Conservation (phyloP, 1,140 invertebrate species). For the Homalodisca vitripennis region DNA sequence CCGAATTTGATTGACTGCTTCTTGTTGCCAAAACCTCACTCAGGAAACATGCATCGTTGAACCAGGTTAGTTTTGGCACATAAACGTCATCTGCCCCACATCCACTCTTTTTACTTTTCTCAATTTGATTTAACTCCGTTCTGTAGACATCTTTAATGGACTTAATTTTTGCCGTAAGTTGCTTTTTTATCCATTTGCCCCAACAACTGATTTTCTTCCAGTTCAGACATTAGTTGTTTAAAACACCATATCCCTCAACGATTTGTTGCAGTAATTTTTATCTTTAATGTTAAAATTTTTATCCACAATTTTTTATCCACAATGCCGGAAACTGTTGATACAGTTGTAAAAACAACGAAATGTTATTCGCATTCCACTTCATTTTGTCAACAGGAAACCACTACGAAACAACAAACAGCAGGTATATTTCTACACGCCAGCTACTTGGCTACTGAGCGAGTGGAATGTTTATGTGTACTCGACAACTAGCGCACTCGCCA, state of each 20-base stretch:
- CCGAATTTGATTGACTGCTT: conserved; percentile 8
- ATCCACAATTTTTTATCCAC: not conserved
- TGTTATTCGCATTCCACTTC: not conserved
- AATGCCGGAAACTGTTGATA: not conserved
- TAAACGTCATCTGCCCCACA: not conserved
- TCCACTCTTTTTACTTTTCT: conserved; percentile 5
- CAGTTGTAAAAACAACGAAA: not conserved
- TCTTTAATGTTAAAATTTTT: no score
- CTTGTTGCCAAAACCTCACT: conserved; percentile 1
- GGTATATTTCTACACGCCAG: conserved; percentile 12
- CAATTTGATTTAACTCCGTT: not conserved
- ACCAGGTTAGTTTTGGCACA: not conserved
- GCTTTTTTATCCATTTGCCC: not conserved
- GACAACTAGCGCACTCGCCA: conserved; percentile 26
- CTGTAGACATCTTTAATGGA: not conserved
- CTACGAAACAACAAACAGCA: not conserved
- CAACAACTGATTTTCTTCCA: not conserved
- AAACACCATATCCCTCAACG: not conserved
- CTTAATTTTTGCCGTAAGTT: not conserved
- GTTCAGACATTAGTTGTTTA: not conserved
- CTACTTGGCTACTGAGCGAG: conserved; percentile 23
- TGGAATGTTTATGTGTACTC: conserved; percentile 24
- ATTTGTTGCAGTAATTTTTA: not conserved
- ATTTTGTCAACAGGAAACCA: not conserved
- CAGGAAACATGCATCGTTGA: conserved; percentile 5